phyloP scores from a whole-genome alignment of 2,797 vertebrate genomes.

The Galagoides demidoff region DNA sequence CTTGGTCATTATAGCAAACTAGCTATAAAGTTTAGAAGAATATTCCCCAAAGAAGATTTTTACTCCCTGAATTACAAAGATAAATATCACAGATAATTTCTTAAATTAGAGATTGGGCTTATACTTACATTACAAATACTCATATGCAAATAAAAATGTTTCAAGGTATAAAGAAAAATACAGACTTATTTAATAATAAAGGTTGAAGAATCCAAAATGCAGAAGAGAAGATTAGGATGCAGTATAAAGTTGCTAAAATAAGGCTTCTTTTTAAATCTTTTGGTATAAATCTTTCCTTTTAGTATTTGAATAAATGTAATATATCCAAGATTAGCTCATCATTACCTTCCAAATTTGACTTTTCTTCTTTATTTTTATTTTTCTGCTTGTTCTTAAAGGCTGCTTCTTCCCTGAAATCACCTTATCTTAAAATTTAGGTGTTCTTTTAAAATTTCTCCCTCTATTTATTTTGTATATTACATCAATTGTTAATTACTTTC shows the following conservation, averaged over 20 bases:
- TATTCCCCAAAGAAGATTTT: conserved; percentile 73
- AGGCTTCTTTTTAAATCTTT: conserved; percentile 1
- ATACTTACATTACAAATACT: conserved; percentile 30
- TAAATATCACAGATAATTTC: conserved; percentile 66
- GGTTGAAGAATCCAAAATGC: conserved; percentile 26
- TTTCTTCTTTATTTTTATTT: not conserved
- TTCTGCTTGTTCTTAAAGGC: not conserved
- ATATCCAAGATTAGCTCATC: conserved; percentile 41
- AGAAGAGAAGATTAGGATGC: not conserved
- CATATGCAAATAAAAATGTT: conserved; percentile 56
- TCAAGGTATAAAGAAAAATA: conserved; percentile 32
- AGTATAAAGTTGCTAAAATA: conserved; percentile 46
- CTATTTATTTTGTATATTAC: conserved; percentile 2
- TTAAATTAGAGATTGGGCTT: conserved; percentile 55
- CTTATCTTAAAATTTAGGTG: not conserved
- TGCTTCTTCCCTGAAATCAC: conserved; percentile 2
- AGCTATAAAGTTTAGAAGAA: conserved; percentile 75
- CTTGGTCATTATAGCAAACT: conserved; percentile 80
- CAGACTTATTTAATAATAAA: conserved; percentile 62
- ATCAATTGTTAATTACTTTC: conserved; percentile 20
- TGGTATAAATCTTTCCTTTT: not conserved
- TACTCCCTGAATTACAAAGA: conserved; percentile 75
- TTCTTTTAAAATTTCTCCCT: not conserved
- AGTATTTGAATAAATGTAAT: conserved; percentile 47
- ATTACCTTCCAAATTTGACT: conserved; percentile 8